Conservation (phyloP, 2,113 vertebrate genomes). For the Capreolus pygargus region DNA sequence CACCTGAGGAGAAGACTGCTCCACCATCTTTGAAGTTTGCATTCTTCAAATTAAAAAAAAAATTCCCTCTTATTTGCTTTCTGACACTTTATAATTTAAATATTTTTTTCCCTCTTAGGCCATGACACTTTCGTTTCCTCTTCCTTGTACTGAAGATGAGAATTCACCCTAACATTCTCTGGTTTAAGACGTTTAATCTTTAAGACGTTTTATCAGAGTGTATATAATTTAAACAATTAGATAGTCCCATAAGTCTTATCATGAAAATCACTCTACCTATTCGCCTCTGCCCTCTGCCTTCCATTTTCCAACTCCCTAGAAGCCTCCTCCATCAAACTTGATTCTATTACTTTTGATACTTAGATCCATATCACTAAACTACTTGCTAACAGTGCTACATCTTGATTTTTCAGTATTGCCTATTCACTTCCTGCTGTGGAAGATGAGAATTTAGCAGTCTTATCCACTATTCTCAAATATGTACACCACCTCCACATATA, state of each 20-base stretch:
- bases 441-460: background rate
- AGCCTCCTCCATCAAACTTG: background rate
- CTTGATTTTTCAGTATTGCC: background rate
- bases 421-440: background rate
- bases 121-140: background rate
- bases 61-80: background rate
- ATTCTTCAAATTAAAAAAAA: background rate
- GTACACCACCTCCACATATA: no score
- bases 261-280: background rate
- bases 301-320: background rate
- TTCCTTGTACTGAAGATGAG: background rate
- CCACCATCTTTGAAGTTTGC: background rate
- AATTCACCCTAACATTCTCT: background rate
- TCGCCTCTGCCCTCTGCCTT: background rate
- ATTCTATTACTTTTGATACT: background rate
- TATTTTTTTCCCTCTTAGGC: background rate
- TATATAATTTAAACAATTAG: background rate
- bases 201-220: background rate
- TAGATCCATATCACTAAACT: background rate
- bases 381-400: background rate
- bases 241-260: background rate
- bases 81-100: background rate
- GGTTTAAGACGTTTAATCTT: background rate
- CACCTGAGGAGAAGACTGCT: background rate
- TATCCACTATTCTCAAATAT: background rate